Conservation (phyloP, 1,140 invertebrate species). For the Helicoverpa armigera region DNA sequence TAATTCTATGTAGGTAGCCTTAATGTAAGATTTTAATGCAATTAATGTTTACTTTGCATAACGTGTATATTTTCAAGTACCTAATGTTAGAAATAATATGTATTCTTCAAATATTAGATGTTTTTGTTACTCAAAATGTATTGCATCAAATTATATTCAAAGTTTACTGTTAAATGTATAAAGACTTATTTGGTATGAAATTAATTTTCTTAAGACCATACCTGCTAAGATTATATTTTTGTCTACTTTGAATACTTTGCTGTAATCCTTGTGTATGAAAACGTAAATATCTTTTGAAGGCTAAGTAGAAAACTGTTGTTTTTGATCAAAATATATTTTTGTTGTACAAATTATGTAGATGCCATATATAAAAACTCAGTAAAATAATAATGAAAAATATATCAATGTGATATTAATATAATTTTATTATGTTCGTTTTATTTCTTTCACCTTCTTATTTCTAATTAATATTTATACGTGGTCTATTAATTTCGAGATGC, state of each 20-base stretch:
- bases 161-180: too few relatives aligned
- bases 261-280: too few relatives aligned
- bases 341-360: conserved; percentile 44
- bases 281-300: neutral
- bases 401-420: conserved; percentile 65
- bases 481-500: too few relatives aligned
- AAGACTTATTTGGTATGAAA: too few relatives aligned
- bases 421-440: conserved; percentile 20
- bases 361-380: conserved; percentile 48
- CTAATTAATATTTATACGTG: neutral
- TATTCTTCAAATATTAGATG: too few relatives aligned
- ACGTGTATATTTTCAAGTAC: neutral
- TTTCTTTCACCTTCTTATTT: neutral
- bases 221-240: too few relatives aligned
- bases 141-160: too few relatives aligned
- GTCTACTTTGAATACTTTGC: too few relatives aligned
- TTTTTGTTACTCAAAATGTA: too few relatives aligned
- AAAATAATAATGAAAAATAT: conserved; percentile 55
- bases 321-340: conserved; percentile 52
- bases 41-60: neutral
- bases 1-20: conserved; percentile 6
- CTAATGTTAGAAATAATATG: too few relatives aligned
- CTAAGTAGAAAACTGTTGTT: conserved; percentile 28
- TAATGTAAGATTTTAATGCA: neutral
- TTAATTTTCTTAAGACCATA: too few relatives aligned